Base-by-base conservation (phyloP, 2,888 invertebrate species). In the Rugalucina vietnamica region DNA sequence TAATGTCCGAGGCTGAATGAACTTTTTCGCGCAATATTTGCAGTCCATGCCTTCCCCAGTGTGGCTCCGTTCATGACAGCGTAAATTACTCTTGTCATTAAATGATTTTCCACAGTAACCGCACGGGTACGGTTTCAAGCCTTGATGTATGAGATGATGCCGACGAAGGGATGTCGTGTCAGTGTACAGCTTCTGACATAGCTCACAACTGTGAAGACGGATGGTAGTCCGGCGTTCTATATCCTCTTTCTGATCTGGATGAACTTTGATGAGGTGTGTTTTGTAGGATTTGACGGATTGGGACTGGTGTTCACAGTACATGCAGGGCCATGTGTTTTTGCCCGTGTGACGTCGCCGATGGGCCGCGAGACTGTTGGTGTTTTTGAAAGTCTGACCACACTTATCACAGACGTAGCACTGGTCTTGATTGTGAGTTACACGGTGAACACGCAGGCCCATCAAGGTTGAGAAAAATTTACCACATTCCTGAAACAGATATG, bases 61-160 rank as follows among this genome's bases (percentile, higher is more conserved):
- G 49, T 87, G 87, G 4, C 77, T 87, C 36, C 80, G 81, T 50
- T 84, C 84, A 82, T 88, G 88, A 39, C 18, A 18, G 5, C 34
- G 29, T 5, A 72, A 43, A 39, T 84, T 80, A 57, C 73, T 80
- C 29, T 60, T 54, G 36, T 84, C 80, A 57, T 54, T 74, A 69
- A 76, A 80, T 21, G 76, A 27, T 72, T 84, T 84, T 0, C 50
- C 29, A 54, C 84, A 84, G 50, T 70, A 69, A 12, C 49, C 37
- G 60, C 84, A 84, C 27, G 32, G 60, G 49, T 76, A 65, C 8
- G 84, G 76, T 34, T 84, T 84, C n/a, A 39, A 60, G 2, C 76
- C 79, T 1, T 75, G 70, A 54, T 84, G 84, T 27, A 77, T 74
- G 14, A 71, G 14, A 3, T 29, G 1, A 21, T 87, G 87, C 18